Evolutionary conservation across 1,140 invertebrate genomes (phyloP).

Genomic region (Drosophila pectinifera): DNA sequence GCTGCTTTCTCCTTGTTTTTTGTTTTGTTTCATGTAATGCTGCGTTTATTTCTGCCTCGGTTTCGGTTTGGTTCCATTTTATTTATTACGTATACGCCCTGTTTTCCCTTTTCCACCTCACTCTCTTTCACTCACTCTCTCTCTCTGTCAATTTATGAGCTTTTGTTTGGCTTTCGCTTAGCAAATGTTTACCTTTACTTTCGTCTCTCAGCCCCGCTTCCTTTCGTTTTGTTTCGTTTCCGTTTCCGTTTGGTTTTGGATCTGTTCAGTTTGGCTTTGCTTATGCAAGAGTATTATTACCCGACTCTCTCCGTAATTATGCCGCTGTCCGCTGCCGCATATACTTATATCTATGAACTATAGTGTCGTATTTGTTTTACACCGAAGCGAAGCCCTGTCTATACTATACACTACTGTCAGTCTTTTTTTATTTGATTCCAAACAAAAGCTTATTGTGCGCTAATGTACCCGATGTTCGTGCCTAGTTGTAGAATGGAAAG

Average conservation of each 20-base stretch:
- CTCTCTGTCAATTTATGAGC: constrained; percentile 76
- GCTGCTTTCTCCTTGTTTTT: constrained; percentile 66
- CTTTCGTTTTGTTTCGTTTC: constrained; percentile 29
- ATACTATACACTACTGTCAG: constrained; percentile 32
- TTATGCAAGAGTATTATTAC: no score
- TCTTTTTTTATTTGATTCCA: constrained; percentile 25
- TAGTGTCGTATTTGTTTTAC: constrained; percentile 56
- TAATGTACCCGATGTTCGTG: constrained; percentile 32
- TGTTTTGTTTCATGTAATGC: constrained; percentile 32
- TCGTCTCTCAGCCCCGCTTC: constrained; percentile 30
- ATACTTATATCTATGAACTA: constrained; percentile 43
- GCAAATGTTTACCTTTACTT: constrained; percentile 75
- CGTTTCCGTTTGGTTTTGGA: constrained; percentile 21
- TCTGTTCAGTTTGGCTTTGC: constrained; percentile 55
- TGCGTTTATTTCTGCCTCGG: constrained; percentile 39
- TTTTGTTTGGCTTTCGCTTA: constrained; percentile 82
- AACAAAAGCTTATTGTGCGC: constrained; percentile 47
- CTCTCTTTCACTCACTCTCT: constrained; percentile 21
- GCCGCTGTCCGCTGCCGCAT: constrained; percentile 12
- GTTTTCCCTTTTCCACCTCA: constrained; percentile 73
- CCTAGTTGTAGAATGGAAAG: constrained; percentile 30
- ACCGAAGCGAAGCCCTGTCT: constrained; percentile 44
- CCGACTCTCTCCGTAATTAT: constrained; percentile 55
- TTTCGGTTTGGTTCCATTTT: constrained; percentile 41
- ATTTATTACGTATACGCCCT: constrained; percentile 68